Base-by-base conservation (phyloP, 1,140 invertebrate genomes). In the Apocrypta bakeri region DNA sequence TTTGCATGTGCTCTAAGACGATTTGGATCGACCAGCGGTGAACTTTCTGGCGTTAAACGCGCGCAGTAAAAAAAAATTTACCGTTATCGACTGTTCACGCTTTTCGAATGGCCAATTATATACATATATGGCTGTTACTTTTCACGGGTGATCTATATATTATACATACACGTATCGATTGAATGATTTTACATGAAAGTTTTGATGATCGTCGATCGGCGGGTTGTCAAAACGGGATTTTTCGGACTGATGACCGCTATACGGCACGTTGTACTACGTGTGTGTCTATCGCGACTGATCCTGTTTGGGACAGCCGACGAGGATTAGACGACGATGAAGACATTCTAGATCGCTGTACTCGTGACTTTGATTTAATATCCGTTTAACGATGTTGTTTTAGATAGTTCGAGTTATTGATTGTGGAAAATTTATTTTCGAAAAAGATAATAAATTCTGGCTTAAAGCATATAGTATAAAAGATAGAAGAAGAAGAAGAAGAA, bases 181-280 rank as follows among this genome's bases (percentile, higher is more conserved):
- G 33, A 37, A 2, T 37, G 25, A 7, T 27, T 29, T 66, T 66
- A 27, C 27, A 17, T 1, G 25, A 66, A 66, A 66, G 63, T 66
- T 66, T 66, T 66, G 27, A 61, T 14, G 63, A 66, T 7, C 27
- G 27, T 66, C 27, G 24, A 8, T n/a, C n/a, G n/a, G n/a, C n/a
- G 63, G 63, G 27, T 66, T 66, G 63, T 66, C 63, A 29, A n/a
- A 66, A 66, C 63, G 8, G 12, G 63, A 66, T 66, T 66, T 66
- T 66, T 66, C 14, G 48, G n/a, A 56, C 48, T 56, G 42, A 48
- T 64, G 6, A 24, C 63, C 63, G 63, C 25, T 66, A 37, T 37
- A 37, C 9, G 33, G 25, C 6, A 56, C 48, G 17, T 56, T 9
- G 33, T 4, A 4, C 33, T 37, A n/a, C n/a, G 42, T 48, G 9